Base-by-base conservation (phyloP, 2,113 vertebrate species). In the Calypte anna region DNA sequence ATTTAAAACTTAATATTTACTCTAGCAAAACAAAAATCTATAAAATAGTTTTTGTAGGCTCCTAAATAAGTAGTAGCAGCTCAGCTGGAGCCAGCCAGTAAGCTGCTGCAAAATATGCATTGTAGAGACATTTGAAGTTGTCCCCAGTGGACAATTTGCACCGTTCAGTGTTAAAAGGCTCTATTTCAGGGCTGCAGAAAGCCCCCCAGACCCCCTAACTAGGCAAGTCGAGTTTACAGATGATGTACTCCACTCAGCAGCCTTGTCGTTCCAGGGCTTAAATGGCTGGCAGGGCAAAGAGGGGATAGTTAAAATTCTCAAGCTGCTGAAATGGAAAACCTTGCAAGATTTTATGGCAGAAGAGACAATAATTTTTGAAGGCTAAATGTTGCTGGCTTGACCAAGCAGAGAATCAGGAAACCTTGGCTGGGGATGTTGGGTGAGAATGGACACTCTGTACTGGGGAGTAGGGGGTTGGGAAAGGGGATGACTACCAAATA, bases 71-170 rank as follows among this genome's bases (percentile, higher is more conserved):
- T 93, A 76, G 95, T 30, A 94, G 97, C 93, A 93, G 93, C 94
- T 97, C 96, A 87, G 86, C 88, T 73, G 1, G 95, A 97, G 94
- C 95, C 91, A 96, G 96, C 90, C 93, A 96, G 94, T 92, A 95
- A 96, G 92, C 89, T 48, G 33, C 90, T 57, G 80, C 92, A 9
- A 77, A 28, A 96, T 96, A 93, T 93, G 94, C 93, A 82, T 96
- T 96, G 95, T 94, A 81, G 96, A 97, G 97, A 94, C 70, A 76
- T 97, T 96, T 97, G 95, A 97, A 97, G 96, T 90, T 93, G 94
- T 97, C 97, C 96, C 96, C 91, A 94, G 96, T 97, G 97, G 95
- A 97, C 97, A 97, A 90, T 97, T 97, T 97, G 87, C 96, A 95
- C 90, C 81, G 51, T 80, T 97, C 95, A 76, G 96, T 96, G 97